Base-by-base conservation (phyloP, 2,888 invertebrate species). In the Harmothoe impar region DNA sequence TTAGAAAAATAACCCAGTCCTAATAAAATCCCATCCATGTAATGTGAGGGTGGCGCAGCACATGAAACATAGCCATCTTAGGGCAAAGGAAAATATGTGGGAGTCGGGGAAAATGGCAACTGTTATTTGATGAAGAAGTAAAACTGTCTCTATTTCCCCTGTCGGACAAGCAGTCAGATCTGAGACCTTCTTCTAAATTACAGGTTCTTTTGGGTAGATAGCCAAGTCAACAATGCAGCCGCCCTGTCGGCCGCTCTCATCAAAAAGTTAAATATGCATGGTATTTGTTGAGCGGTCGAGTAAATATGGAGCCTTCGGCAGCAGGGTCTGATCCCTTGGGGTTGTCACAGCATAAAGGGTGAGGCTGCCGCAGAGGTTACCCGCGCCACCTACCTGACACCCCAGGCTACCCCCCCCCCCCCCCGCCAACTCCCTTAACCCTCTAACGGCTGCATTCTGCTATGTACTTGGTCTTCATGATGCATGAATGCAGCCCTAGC, bases 211-310 rank as follows among this genome's bases (percentile, higher is more conserved):
- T 35, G 81, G 33, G 81, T 81, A 81, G 81, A 81, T 81, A 81
- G 81, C 81, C 35, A 43, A 35, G 43, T 81, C 81, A 81, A 81
- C 81, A 81, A 43, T 33, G 43, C 17, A 17, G 81, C 35, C 33
- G 43, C 77, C 20, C 5, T 31, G 31, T 31, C 77, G 25, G 77
- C 17, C 43, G 81, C 43, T 81, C 81, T 81, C 81, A 43, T 81
- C 81, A 81, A 81, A 81, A 81, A 81, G 81, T 81, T 81, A 81
- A 81, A 81, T 81, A 81, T 81, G 81, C 81, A 81, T 81, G 81
- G 81, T 81, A 81, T 81, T 81, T 81, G 81, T 43, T 81, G 81
- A 81, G 81, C 81, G 81, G 81, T 81, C 81, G 81, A 81, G 81
- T 81, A 33, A 81, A 81, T 81, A 81, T 81, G 81, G 81, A 33